Percentiles rank a stretch among this genome's conserved stretches.
Conservation (phyloP, 2,797 vertebrate genomes). For the Malacoraja senta region DNA sequence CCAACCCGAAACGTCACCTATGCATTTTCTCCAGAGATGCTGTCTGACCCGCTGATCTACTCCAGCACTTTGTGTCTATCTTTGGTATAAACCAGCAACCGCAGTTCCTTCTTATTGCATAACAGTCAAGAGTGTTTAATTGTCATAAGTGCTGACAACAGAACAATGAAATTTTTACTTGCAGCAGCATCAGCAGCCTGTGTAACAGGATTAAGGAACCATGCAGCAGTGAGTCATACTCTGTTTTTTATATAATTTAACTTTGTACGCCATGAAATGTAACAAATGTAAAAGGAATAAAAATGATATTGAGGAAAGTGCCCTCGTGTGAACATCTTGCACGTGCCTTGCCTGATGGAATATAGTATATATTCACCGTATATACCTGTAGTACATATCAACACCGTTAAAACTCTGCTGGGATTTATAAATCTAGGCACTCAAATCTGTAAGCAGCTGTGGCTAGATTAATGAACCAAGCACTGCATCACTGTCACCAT, state of each 20-base stretch:
- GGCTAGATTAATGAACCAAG: constrained; percentile 30
- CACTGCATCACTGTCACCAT: constrained; percentile 25
- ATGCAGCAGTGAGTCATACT: neutral
- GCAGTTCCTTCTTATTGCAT: no score
- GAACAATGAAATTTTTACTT: no score
- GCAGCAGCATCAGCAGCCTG: no score
- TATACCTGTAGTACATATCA: neutral
- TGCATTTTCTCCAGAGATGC: no score
- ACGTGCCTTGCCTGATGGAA: constrained; percentile 19
- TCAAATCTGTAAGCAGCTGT: constrained; percentile 29
- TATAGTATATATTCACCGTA: neutral
- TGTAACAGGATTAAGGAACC: neutral
- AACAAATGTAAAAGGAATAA: neutral
- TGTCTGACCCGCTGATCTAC: no score
- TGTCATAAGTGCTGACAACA: no score
- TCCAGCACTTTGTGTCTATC: no score
- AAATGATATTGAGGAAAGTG: neutral
- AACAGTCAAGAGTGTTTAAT: no score
- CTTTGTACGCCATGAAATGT: no score
- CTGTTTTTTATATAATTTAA: constrained; percentile 14
- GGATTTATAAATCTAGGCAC: constrained; percentile 25
- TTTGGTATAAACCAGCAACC: no score
- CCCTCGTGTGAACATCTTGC: constrained; percentile 19
- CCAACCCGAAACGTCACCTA: no score
- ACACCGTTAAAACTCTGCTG: constrained; percentile 7